Base-by-base conservation (phyloP, 2,888 invertebrate genomes). In the Tipula unca region DNA sequence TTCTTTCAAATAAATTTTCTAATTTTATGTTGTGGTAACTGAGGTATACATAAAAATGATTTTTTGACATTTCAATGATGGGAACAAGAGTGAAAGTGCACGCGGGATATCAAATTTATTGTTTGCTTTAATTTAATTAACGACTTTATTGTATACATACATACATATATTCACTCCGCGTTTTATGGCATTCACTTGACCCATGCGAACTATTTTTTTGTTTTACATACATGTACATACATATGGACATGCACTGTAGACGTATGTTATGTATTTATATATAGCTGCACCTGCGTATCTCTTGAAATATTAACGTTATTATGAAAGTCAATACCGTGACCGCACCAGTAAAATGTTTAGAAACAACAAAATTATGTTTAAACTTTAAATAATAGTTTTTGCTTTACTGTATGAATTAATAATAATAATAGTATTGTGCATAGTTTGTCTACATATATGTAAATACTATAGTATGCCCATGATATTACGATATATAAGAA, bases 21-120 rank as follows among this genome's bases (percentile, higher is more conserved):
- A 69, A 69, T 25, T 69, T 69, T 69, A n/a, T 69, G 10, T n/a
- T 69, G 6, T 69, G 1, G 6, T 32, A 6, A 32, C 32, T 6
- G 5, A 1, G 32, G 32, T 32, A 32, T 3, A 32, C 32, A 20
- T 10, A 54, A 20, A 54, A 69, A n/a, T n/a, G n/a, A n/a, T n/a
- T 32, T 69, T 69, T 69, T 69, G 69, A 69, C 69, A 69, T 69
- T 69, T 69, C 69, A 69, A 69, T 69, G 69, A 69, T 69, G 69
- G 25, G 69, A 69, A 69, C 69, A 8, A 20, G 20, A 69, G 69
- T 69, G 69, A 69, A 25, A 69, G 69, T 69, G 69, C 2, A 69
- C 69, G 8, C 6, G 3, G 69, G 69, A 20, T 10, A 3, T 69
- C 3, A 69, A 69, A 69, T 69, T 69, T 69, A 3, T 10, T 69